These are phyloP conservation scores for Limnothrissa miodon DNA, from an alignment of 2,113 vertebrate genomes.

Conservation along the genomic window DNA sequence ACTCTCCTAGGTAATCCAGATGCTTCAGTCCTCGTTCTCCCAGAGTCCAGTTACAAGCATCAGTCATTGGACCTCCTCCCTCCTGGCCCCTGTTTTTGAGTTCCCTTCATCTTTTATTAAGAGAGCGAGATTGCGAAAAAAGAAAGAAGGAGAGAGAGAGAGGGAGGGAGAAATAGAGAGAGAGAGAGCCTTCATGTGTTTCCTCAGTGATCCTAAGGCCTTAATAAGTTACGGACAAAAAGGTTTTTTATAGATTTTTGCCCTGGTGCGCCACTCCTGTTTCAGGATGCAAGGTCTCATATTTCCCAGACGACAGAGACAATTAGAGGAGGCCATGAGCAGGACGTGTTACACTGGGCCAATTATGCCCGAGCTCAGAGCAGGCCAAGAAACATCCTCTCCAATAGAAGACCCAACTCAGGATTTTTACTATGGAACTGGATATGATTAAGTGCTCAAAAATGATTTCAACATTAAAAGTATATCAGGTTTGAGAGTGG, in stretches of 20 bases:
- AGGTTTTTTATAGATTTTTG: slow-evolving; percentile 51
- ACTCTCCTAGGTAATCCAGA: slow-evolving; percentile 42
- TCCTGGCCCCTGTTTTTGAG: slow-evolving; percentile 38
- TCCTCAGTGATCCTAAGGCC: slow-evolving; percentile 45
- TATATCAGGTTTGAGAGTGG: not conserved
- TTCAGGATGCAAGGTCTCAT: slow-evolving; percentile 41
- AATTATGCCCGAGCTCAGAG: not conserved
- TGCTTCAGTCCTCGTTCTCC: slow-evolving; percentile 19
- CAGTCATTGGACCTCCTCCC: slow-evolving; percentile 49
- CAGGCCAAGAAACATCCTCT: not conserved
- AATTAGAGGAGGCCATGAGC: slow-evolving; percentile 46
- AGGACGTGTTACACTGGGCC: not conserved
- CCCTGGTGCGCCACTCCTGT: slow-evolving; percentile 41
- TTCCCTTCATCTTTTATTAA: slow-evolving; percentile 57
- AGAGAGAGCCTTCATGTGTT: slow-evolving; percentile 14
- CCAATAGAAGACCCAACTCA: not conserved
- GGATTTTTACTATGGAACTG: not conserved
- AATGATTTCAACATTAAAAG: not conserved
- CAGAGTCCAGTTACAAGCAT: slow-evolving; percentile 44
- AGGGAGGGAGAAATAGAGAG: not conserved
- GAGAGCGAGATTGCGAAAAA: not conserved
- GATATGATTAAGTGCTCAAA: not conserved
- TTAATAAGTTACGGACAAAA: slow-evolving; percentile 53
- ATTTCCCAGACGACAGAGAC: slow-evolving; percentile 51
- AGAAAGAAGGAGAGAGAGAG: not conserved